Evolutionary conservation across 2,888 invertebrate genomes (phyloP), one percentile per base, ranked within the genome.

Genomic region (Dendrolimus pini): DNA sequence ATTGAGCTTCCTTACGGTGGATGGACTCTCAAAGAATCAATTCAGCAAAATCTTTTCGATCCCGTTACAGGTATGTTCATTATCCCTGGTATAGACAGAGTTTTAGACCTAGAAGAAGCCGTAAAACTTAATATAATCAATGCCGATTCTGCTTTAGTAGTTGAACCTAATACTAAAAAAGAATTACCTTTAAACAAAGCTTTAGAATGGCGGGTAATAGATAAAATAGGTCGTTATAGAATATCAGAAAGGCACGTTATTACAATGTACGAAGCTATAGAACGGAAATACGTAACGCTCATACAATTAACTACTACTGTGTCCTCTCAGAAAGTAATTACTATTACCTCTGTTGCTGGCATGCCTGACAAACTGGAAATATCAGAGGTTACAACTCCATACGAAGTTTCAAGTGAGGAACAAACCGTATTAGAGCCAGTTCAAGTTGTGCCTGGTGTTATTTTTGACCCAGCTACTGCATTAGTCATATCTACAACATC

Each of bases 81-180:
- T 13, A 96, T 98, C 64, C 96, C 96, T 1, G 95, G 95, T 12
- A 97, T 97, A 7, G 97, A 97, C 77, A 92, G 96, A 66, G 87
- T 95, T 58, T 93, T 97, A 54, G 95, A 95, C 61, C 95, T 98
- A 67, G 94, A 96, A 78, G 98, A 98, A 80, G 97, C 98, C 67
- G 91, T 99, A 54, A 94, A 94, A 70, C 91, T 97, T 61, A 94
- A 96, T 75, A 94, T 99, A 41, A 95, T 99, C 55, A 95, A 98
- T 83, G 93, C 95, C 13, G 91, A 94, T 63, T 98, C 97, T 0
- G 97, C 96, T 12, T 85, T 93, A 57, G 96, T 98, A 1, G 82
- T 96, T 41, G 97, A 98, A 79, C 94, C 96, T 1, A 93, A 92
- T 65, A 94, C 93, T 59, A 93, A 93, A 57, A 93, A 95, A 74